Percentiles rank a stretch among this genome's conserved stretches.
Conservation (phyloP, 2,797 vertebrate species). For the Sebastes baramenuke region DNA sequence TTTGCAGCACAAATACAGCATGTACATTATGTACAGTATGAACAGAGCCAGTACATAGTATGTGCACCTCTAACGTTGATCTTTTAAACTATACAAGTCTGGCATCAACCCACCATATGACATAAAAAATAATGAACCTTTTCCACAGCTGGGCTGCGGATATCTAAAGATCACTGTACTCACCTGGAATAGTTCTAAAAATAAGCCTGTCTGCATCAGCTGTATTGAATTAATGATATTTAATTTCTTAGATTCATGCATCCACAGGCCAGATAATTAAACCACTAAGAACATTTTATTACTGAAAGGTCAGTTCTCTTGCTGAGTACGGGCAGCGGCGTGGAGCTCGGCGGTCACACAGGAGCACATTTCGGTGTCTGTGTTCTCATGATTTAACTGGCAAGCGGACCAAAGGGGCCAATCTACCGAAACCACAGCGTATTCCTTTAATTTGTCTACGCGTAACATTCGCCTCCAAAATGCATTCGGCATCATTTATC, state of each 20-base stretch:
- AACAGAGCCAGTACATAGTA: background rate
- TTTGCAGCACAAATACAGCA: background rate
- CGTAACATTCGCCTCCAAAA: conserved; percentile 7
- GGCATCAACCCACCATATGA: background rate
- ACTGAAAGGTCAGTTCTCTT: conserved; percentile 43
- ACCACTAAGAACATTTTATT: conserved; percentile 50
- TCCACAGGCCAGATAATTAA: conserved; percentile 53
- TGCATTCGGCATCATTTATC: conserved; percentile 28
- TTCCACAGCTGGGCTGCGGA: background rate
- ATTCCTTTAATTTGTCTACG: conserved; percentile 39
- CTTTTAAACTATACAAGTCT: background rate
- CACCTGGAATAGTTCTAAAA: conserved; percentile 18
- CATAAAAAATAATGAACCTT: conserved; percentile 20
- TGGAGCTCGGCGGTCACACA: conserved; percentile 30
- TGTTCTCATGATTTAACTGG: conserved; percentile 20
- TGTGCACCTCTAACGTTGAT: background rate
- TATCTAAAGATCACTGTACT: conserved; percentile 7
- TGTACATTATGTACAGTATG: background rate
- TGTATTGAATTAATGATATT: conserved; percentile 41
- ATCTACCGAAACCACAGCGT: background rate
- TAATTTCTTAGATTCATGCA: conserved; percentile 37
- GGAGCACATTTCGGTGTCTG: conserved; percentile 35
- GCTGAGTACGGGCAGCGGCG: conserved; percentile 11
- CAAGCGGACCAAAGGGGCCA: conserved; percentile 36
- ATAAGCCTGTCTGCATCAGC: conserved; percentile 15